Evolutionary conservation across 2,113 vertebrate species (phyloP).

Genomic region (Egretta garzetta): DNA sequence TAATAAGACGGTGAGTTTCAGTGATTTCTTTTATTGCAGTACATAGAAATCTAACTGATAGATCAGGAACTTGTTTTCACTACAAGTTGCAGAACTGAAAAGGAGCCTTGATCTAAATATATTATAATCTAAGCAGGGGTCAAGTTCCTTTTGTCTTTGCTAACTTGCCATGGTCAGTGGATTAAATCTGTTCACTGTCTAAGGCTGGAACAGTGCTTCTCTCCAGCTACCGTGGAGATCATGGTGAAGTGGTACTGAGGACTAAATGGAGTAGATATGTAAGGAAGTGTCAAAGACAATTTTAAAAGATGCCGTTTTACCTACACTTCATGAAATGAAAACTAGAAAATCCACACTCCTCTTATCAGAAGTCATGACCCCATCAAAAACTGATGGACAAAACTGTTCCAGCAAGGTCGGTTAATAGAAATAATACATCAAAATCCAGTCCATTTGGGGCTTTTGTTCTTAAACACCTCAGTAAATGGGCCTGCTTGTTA

Average conservation of each 20-base stretch:
- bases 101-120: background rate
- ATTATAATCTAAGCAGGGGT: background rate
- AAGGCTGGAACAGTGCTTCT: background rate
- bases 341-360: background rate
- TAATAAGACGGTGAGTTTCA: background rate
- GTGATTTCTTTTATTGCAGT: background rate
- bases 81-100: background rate
- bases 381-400: constrained; percentile 1
- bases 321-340: constrained; percentile 12
- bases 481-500: constrained; percentile 78
- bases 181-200: background rate
- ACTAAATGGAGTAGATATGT: background rate
- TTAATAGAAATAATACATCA: constrained; percentile 38
- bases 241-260: background rate
- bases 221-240: background rate
- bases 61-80: background rate
- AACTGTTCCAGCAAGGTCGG: constrained; percentile 4
- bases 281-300: background rate
- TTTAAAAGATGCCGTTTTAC: background rate
- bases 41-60: background rate
- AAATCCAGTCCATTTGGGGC: constrained; percentile 52
- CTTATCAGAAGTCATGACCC: background rate
- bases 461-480: constrained; percentile 71
- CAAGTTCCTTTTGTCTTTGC: background rate
- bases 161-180: accelerated